Evolutionary conservation across 2,888 invertebrate genomes (phyloP).

Genomic region (Plagiodera versicolora): DNA sequence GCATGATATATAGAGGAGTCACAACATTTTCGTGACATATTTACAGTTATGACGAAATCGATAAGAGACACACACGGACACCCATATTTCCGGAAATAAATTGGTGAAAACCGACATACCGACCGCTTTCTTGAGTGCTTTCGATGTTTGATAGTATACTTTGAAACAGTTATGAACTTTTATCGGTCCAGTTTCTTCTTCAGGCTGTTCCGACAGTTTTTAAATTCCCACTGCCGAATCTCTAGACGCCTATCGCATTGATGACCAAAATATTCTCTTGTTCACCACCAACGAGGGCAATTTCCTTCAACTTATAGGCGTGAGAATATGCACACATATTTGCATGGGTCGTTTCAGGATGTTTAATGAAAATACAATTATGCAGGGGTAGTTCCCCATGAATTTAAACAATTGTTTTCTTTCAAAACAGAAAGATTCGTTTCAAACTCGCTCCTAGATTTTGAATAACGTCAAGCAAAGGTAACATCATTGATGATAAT

Average conservation of each 20-base stretch:
- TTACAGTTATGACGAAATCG: not conserved
- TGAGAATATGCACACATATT: too few relatives aligned
- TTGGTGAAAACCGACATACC: conserved; percentile 12
- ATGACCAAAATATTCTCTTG: not conserved
- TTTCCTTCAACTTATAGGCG: too few relatives aligned
- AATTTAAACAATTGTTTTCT: too few relatives aligned
- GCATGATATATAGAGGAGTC: too few relatives aligned
- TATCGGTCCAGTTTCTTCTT: conserved; percentile 15
- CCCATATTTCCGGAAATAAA: conserved; percentile 15
- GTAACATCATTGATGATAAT: too few relatives aligned
- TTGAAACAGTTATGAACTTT: conserved; percentile 21
- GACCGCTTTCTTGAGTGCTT: conserved; percentile 12
- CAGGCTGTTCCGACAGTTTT: conserved; percentile 11
- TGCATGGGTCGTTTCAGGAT: too few relatives aligned
- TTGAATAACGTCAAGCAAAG: too few relatives aligned
- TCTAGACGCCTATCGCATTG: not conserved
- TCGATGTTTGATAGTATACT: conserved; percentile 14
- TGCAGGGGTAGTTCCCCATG: too few relatives aligned
- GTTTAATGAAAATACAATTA: too few relatives aligned
- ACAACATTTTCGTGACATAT: too few relatives aligned
- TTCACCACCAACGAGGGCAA: not conserved
- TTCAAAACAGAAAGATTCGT: too few relatives aligned
- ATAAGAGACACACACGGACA: conserved; percentile 3
- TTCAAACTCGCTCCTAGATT: too few relatives aligned
- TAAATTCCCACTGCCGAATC: conserved; percentile 14